Evolutionary conservation across 2,888 invertebrate species (phyloP).

Genomic region (Malacosoma neustria): DNA sequence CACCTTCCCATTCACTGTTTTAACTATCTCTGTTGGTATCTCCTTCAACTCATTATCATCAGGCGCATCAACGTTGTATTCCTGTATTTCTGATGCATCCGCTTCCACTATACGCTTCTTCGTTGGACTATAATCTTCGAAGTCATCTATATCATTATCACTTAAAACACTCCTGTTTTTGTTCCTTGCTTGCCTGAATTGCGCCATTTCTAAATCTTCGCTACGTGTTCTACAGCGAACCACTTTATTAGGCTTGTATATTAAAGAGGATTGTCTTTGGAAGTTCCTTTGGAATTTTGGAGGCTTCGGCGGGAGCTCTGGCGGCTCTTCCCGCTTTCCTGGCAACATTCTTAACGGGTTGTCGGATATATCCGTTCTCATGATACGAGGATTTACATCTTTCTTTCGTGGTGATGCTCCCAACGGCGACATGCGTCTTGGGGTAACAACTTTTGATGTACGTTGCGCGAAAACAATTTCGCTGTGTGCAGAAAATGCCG

Average conservation of each 20-base stretch:
- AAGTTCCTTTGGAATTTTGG: conserved; percentile 52
- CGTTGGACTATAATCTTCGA: conserved; percentile 58
- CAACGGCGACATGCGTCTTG: conserved; percentile 52
- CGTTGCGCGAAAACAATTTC: conserved; percentile 73
- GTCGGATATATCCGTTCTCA: conserved; percentile 64
- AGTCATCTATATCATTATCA: conserved; percentile 54
- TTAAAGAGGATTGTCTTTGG: conserved; percentile 56
- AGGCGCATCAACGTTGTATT: conserved; percentile 72
- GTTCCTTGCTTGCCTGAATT: conserved; percentile 31
- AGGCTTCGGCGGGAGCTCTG: conserved; percentile 62
- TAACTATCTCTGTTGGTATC: conserved; percentile 75
- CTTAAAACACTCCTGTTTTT: conserved; percentile 45
- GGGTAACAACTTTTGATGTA: conserved; percentile 42
- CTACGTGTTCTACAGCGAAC: conserved; percentile 48
- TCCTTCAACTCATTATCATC: conserved; percentile 70
- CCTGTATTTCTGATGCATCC: conserved; percentile 55
- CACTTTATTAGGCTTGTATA: conserved; percentile 65
- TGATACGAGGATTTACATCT: conserved; percentile 48
- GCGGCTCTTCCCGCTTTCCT: conserved; percentile 51
- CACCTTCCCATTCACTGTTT: conserved; percentile 77
- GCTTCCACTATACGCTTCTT: conserved; percentile 65
- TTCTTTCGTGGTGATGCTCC: conserved; percentile 60
- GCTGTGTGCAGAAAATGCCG: conserved; percentile 86
- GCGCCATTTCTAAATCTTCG: conserved; percentile 67
- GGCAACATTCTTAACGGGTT: conserved; percentile 57